Evolutionary conservation across 2,113 vertebrate genomes (phyloP).

Genomic region (Indicator maculatus): DNA sequence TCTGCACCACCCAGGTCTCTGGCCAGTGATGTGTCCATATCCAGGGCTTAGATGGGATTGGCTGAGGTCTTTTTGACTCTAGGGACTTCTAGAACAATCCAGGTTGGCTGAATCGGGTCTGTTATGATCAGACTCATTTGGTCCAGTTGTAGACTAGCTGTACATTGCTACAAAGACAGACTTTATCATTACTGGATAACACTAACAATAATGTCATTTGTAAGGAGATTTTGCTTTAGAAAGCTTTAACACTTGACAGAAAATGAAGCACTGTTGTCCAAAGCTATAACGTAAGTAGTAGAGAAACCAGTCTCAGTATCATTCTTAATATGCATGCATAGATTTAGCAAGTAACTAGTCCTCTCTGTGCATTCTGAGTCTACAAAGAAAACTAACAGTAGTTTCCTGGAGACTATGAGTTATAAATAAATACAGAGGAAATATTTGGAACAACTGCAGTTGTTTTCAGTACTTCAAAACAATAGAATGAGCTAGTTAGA

Average conservation of each 20-base stretch:
- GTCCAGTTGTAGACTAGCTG: too few species aligned
- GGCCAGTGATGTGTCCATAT: too few species aligned
- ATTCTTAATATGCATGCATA: background rate
- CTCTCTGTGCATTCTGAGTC: background rate
- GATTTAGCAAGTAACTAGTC: background rate
- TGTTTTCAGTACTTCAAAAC: background rate
- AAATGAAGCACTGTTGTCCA: background rate
- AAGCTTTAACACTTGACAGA: background rate
- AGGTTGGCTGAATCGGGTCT: too few species aligned
- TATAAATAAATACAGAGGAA: background rate
- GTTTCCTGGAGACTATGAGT: fast-evolving
- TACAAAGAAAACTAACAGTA: background rate
- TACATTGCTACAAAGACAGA: background rate
- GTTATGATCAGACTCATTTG: too few species aligned
- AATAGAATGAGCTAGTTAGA: background rate
- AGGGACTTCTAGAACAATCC: too few species aligned
- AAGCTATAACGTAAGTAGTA: background rate
- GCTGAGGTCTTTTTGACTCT: too few species aligned
- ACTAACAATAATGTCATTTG: background rate
- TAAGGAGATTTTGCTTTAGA: background rate
- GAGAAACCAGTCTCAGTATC: background rate
- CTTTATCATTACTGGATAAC: background rate
- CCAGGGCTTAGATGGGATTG: too few species aligned
- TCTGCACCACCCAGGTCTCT: too few species aligned
- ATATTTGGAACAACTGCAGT: background rate